A percentile compares a stretch with the other conserved stretches of the same genome.
These are phyloP conservation scores for Lemur catta DNA, from an alignment of 2,797 vertebrate species.

Conservation along the genomic window DNA sequence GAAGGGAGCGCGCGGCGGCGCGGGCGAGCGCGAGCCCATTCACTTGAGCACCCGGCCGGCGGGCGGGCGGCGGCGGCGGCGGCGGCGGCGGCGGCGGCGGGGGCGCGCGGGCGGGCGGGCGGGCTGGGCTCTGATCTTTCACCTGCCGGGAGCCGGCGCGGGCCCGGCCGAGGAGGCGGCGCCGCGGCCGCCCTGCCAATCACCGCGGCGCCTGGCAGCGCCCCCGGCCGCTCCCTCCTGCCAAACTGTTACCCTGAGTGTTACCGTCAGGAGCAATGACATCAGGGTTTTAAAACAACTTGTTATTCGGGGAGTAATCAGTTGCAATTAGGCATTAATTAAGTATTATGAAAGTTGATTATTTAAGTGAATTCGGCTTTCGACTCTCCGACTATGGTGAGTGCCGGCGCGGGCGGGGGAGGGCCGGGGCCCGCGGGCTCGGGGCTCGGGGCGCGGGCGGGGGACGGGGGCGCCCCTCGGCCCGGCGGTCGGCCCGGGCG, in stretches of 20 bases:
- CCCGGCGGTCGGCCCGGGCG: neutral
- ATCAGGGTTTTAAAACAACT: constrained; percentile 86
- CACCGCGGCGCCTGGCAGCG: constrained; percentile 91
- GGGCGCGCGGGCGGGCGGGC: neutral
- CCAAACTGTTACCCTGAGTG: constrained; percentile 83
- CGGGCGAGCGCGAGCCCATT: constrained; percentile 84
- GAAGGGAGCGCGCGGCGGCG: neutral
- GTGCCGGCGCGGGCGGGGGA: constrained; percentile 82
- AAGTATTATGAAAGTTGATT: constrained; percentile 99
- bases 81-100: neutral
- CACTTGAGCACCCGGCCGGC: constrained; percentile 64
- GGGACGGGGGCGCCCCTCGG: neutral
- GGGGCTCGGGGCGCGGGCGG: neutral
- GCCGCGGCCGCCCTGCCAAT: constrained; percentile 90
- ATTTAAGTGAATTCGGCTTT: constrained; percentile 99
- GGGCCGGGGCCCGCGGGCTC: constrained; percentile 52
- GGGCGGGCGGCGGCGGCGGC: neutral
- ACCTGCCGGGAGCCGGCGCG: constrained; percentile 72
- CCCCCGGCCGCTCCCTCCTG: constrained; percentile 79
- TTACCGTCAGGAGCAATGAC: constrained; percentile 85
- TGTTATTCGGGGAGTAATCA: constrained; percentile 86
- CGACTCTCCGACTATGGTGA: constrained; percentile 99
- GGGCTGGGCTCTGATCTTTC: constrained; percentile 55
- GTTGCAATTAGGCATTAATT: constrained; percentile 88
- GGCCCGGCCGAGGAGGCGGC: constrained; percentile 86